phyloP scores from a whole-genome alignment of 2,888 invertebrate genomes.

The Melanostoma mellinum region DNA sequence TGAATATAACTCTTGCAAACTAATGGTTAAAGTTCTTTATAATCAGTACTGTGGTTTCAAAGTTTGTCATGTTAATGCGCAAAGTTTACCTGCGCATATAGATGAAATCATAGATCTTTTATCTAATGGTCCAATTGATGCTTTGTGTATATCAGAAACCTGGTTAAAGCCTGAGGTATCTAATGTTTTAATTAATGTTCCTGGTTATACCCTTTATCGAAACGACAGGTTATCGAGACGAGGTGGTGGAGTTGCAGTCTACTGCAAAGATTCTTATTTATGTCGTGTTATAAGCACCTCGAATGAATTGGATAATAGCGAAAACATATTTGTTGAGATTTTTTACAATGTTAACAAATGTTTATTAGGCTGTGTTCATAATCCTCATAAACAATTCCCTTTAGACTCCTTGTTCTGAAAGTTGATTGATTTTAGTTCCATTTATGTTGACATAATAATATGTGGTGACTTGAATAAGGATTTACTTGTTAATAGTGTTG shows the following conservation, averaged over 20 bases:
- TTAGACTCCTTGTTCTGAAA: slow-evolving; percentile 1
- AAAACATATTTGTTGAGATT: background rate
- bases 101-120: background rate
- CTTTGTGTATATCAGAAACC: background rate
- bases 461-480: slow-evolving; percentile 1
- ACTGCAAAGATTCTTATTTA: background rate
- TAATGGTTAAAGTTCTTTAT: slow-evolving; percentile 3
- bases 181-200: background rate
- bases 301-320: background rate
- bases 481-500: background rate
- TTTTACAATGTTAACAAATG: background rate
- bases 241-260: background rate
- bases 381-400: background rate
- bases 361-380: slow-evolving; percentile 6
- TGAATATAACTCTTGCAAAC: slow-evolving; percentile 4
- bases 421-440: background rate
- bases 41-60: slow-evolving; percentile 6
- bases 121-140: slow-evolving; percentile 3
- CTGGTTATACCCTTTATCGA: slow-evolving; percentile 3
- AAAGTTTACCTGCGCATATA: background rate
- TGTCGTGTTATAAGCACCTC: slow-evolving; percentile 1
- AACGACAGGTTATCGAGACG: slow-evolving; percentile 6
- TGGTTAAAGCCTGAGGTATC: background rate
- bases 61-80: slow-evolving; percentile 1
- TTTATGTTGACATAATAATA: slow-evolving; percentile 3